Evolutionary conservation across 2,888 invertebrate species (phyloP).

Genomic region (Drosophila kanekoi): DNA sequence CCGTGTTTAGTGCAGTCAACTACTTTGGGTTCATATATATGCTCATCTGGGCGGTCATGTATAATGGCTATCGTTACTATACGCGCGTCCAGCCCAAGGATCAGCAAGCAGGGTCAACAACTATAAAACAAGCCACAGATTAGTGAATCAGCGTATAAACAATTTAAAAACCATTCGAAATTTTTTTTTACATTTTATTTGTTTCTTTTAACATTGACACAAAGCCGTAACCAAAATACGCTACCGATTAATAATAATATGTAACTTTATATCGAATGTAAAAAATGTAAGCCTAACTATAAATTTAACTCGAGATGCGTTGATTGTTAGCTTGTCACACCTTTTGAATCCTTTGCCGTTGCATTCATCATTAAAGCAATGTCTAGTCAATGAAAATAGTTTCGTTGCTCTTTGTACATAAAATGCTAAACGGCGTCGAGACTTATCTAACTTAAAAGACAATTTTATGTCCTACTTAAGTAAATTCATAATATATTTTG

Average conservation of each 20-base stretch:
- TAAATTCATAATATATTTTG: conserved; percentile 59
- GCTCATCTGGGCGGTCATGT: conserved; percentile 86
- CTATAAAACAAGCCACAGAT: conserved; percentile 40
- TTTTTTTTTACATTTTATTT: not conserved
- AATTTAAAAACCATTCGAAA: not conserved
- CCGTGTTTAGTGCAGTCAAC: conserved; percentile 88
- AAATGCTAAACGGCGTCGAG: conserved; percentile 30
- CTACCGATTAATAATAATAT: conserved; percentile 2
- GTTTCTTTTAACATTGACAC: conserved; percentile 1
- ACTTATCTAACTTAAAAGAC: conserved; percentile 61
- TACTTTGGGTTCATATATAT: conserved; percentile 90
- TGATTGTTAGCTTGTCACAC: conserved; percentile 4
- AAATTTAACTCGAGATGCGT: too few species aligned
- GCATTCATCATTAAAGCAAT: conserved; percentile 35
- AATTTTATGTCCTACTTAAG: conserved; percentile 48
- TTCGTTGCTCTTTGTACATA: conserved; percentile 34
- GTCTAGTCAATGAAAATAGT: conserved; percentile 48
- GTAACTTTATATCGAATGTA: conserved; percentile 1
- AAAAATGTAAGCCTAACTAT: not conserved
- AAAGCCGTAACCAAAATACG: conserved; percentile 11
- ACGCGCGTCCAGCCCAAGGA: not conserved
- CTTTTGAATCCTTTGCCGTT: conserved; percentile 35
- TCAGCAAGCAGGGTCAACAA: not conserved
- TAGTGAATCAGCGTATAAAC: conserved; percentile 30
- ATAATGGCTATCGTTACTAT: conserved; percentile 53